Percentiles rank a stretch among this genome's conserved stretches.
Evolutionary conservation across 2,888 invertebrate genomes (phyloP).

Genomic region (Eretmocerus hayati): DNA sequence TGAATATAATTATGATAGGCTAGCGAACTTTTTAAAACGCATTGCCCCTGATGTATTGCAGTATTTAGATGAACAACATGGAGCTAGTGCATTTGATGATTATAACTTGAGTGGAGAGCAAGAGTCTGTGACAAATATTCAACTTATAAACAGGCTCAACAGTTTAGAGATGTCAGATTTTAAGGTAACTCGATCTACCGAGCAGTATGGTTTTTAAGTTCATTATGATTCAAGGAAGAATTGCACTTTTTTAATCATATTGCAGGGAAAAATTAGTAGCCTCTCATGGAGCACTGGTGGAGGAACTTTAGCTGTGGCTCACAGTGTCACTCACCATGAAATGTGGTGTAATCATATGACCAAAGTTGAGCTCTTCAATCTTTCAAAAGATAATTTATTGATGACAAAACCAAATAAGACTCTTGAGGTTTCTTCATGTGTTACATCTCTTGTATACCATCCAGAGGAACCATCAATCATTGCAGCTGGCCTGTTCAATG

Average conservation of each 20-base stretch:
- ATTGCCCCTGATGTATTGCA: slow-evolving; percentile 39
- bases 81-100: slow-evolving; percentile 37
- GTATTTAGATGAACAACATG: slow-evolving; percentile 38
- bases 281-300: slow-evolving; percentile 41
- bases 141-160: slow-evolving; percentile 33
- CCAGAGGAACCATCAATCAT: slow-evolving; percentile 48
- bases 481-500: slow-evolving; percentile 46
- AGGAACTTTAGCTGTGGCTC: slow-evolving; percentile 37
- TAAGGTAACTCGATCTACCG: slow-evolving; percentile 34
- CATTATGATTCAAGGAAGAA: background rate
- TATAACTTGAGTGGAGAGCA: slow-evolving; percentile 32
- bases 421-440: slow-evolving; percentile 44
- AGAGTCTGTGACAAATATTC: slow-evolving; percentile 26
- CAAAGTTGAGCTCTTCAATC: slow-evolving; percentile 37
- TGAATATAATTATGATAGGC: slow-evolving; percentile 34
- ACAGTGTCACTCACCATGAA: slow-evolving; percentile 34
- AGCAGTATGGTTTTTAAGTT: no score
- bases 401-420: slow-evolving; percentile 29
- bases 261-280: slow-evolving; percentile 39
- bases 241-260: slow-evolving; percentile 2
- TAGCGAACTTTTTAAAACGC: slow-evolving; percentile 39
- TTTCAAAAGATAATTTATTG: slow-evolving; percentile 34
- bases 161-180: slow-evolving; percentile 27
- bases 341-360: slow-evolving; percentile 42
- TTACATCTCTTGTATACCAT: slow-evolving; percentile 48